phyloP scores from a whole-genome alignment of 2,113 vertebrate species.

The Psophia crepitans region DNA sequence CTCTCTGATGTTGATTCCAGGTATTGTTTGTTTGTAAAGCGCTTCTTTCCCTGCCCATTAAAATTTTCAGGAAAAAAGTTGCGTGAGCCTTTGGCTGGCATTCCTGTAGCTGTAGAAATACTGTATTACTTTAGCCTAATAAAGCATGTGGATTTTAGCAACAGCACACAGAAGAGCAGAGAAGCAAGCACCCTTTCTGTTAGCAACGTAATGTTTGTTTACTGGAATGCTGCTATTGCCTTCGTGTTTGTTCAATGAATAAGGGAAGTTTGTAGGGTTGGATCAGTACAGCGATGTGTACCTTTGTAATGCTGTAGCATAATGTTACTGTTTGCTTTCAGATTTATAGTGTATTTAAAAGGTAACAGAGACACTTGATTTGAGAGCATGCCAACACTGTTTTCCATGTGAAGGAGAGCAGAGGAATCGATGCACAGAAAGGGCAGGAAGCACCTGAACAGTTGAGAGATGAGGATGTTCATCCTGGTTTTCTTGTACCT shows the following conservation, averaged over 20 bases:
- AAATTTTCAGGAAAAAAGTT: neutral
- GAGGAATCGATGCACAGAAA: neutral
- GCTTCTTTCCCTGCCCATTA: neutral
- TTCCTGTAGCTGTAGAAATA: neutral
- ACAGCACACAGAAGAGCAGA: neutral
- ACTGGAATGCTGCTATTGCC: neutral
- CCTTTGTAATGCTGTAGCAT: neutral
- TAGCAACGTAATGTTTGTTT: neutral
- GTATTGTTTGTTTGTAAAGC: neutral
- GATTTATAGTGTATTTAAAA: neutral
- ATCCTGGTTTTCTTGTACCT: neutral
- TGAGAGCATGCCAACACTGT: rapidly evolving
- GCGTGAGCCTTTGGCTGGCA: neutral
- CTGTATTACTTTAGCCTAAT: neutral
- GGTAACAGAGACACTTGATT: neutral
- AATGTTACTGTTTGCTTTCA: neutral
- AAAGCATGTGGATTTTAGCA: neutral
- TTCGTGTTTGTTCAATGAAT: neutral
- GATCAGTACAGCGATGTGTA: neutral
- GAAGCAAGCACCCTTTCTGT: neutral
- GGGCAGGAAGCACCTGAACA: neutral
- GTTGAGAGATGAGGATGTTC: neutral
- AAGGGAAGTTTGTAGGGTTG: neutral
- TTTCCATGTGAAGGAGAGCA: neutral
- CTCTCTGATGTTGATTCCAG: neutral